phyloP scores from a whole-genome alignment of 2,113 vertebrate genomes.

The Pachycephala philippinensis region DNA sequence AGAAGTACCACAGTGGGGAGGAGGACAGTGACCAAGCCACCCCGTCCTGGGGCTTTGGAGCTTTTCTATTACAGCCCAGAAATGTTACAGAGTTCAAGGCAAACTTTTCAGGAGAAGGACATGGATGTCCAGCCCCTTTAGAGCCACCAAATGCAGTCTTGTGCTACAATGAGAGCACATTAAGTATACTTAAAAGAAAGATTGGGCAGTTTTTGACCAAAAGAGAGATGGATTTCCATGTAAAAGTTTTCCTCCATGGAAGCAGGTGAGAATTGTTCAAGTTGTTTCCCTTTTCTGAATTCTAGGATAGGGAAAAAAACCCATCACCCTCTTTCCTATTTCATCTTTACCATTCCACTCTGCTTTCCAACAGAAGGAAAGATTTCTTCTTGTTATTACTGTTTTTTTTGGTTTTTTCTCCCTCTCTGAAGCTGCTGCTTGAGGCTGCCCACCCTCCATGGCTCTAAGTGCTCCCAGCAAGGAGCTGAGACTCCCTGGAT shows the following conservation, averaged over 20 bases:
- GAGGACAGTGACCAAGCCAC: too few relatives aligned
- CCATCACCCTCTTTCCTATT: not conserved
- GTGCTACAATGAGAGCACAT: not conserved
- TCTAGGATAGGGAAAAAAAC: not conserved
- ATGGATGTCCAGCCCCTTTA: too few relatives aligned
- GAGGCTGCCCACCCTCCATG: not conserved
- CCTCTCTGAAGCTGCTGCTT: not conserved
- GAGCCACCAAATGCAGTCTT: not conserved
- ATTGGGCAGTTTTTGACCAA: not conserved
- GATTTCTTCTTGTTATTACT: not conserved
- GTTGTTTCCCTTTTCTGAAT: not conserved
- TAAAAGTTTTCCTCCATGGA: not conserved
- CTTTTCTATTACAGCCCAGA: accelerated
- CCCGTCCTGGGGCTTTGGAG: not conserved
- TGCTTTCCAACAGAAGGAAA: not conserved
- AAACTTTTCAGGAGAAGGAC: not conserved
- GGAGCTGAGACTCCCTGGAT: accelerated
- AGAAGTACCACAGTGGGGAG: not conserved
- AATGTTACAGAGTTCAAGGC: not conserved
- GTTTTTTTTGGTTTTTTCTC: accelerated
- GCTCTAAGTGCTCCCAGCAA: not conserved
- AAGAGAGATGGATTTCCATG: not conserved
- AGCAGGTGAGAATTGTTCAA: not conserved
- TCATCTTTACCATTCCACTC: not conserved
- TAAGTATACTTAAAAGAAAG: not conserved